Evolutionary conservation across 2,797 vertebrate genomes (phyloP).

Genomic region (Poecilia wingei): DNA sequence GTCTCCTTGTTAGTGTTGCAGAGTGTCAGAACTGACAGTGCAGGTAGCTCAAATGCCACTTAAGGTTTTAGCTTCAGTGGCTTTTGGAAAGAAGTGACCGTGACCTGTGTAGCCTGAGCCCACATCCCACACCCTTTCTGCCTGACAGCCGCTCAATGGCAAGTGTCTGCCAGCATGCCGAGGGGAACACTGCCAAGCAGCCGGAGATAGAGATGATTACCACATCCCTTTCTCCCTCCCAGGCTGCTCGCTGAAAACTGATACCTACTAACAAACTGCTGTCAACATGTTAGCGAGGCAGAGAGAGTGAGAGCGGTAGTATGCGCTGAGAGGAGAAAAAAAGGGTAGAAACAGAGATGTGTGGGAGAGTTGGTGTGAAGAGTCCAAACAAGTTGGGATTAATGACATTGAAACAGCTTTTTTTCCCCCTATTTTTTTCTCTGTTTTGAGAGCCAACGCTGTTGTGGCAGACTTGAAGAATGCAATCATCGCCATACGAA

Average conservation of each 20-base stretch:
- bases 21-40: slow-evolving; percentile 82
- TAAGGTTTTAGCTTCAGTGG: slow-evolving; percentile 85
- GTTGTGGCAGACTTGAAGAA: slow-evolving; percentile 62
- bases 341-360: slow-evolving; percentile 59
- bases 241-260: slow-evolving; percentile 76
- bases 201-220: slow-evolving; percentile 83
- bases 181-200: slow-evolving; percentile 76
- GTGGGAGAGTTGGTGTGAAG: slow-evolving; percentile 62
- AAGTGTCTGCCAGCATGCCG: slow-evolving; percentile 81
- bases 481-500: slow-evolving; percentile 66
- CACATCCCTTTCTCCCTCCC: slow-evolving; percentile 82
- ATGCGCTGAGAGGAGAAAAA: slow-evolving; percentile 57
- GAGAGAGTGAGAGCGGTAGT: slow-evolving; percentile 62
- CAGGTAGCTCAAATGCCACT: slow-evolving; percentile 85
- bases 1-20: slow-evolving; percentile 81
- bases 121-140: slow-evolving; percentile 81
- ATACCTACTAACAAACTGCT: slow-evolving; percentile 82
- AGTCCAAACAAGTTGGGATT: slow-evolving; percentile 77
- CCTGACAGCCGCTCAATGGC: slow-evolving; percentile 84
- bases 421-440: slow-evolving; percentile 17
- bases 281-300: slow-evolving; percentile 81
- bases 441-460: slow-evolving; percentile 52
- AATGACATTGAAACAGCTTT: slow-evolving; percentile 70
- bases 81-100: slow-evolving; percentile 81
- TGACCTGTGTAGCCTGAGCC: slow-evolving; percentile 77